Conservation (phyloP, 1,140 invertebrate genomes). For the Bradysia coprophila region DNA sequence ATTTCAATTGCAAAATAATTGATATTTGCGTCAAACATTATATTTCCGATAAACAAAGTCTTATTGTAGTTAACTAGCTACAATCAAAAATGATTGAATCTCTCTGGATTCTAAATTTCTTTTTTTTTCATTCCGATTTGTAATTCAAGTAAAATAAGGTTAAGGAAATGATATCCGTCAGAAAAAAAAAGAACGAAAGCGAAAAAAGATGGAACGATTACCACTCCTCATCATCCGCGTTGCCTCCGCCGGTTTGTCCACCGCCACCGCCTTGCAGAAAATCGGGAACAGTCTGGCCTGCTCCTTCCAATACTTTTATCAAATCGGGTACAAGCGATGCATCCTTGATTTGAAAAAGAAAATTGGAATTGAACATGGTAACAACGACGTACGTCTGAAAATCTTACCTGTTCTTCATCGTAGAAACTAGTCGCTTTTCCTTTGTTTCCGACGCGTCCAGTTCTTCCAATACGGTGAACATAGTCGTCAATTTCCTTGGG, state of each 20-base stretch:
- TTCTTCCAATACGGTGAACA: constrained; percentile 88
- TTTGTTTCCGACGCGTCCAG: constrained; percentile 80
- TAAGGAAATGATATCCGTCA: too few species aligned
- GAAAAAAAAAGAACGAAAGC: too few species aligned
- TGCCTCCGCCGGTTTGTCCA: constrained; percentile 14
- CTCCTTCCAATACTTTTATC: constrained; percentile 47
- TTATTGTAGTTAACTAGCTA: too few species aligned
- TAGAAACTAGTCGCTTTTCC: constrained; percentile 82
- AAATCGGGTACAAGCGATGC: constrained; percentile 37
- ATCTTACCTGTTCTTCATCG: constrained; percentile 31
- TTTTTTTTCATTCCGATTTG: too few species aligned
- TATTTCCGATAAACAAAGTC: too few species aligned
- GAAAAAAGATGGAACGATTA: too few species aligned
- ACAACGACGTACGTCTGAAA: not conserved
- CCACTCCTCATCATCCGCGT: not conserved
- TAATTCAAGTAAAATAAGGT: too few species aligned
- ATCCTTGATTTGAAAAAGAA: constrained; percentile 25
- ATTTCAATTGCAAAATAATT: too few species aligned
- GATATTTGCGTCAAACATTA: too few species aligned
- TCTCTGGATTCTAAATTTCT: too few species aligned
- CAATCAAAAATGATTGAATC: too few species aligned
- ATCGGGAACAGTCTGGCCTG: constrained; percentile 40
- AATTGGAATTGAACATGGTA: not conserved
- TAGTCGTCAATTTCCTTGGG: constrained; percentile 75
- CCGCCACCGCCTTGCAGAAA: constrained; percentile 29